A percentile compares a stretch with the other conserved stretches of the same genome.
Evolutionary conservation across 2,888 invertebrate genomes (phyloP).

Genomic region (Panopea generosa): DNA sequence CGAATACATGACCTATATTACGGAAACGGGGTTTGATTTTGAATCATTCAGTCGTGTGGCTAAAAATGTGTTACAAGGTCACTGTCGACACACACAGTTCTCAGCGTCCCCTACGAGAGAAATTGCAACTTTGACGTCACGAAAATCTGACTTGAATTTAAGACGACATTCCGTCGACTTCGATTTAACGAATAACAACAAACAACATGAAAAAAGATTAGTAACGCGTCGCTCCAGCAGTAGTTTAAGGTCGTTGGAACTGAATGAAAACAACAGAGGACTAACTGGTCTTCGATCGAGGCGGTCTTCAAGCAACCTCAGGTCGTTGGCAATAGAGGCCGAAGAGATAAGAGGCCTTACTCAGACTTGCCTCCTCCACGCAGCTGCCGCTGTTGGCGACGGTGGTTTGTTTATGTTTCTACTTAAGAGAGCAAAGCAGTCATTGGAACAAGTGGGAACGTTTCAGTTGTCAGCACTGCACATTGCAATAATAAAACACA

Average conservation of each 20-base stretch:
- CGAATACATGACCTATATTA: constrained; percentile 61
- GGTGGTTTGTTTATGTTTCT: constrained; percentile 37
- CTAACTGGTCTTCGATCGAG: constrained; percentile 14
- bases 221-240: constrained; percentile 36
- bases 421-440: constrained; percentile 35
- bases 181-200: constrained; percentile 16
- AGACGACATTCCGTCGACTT: constrained; percentile 41
- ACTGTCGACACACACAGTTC: constrained; percentile 45
- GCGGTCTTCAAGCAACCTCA: constrained; percentile 34
- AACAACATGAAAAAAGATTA: constrained; percentile 3
- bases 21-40: constrained; percentile 52
- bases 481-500: constrained; percentile 53
- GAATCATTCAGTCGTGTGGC: constrained; percentile 57
- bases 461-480: constrained; percentile 60
- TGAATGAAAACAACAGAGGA: constrained; percentile 31
- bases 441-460: constrained; percentile 46
- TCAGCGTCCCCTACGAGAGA: constrained; percentile 9
- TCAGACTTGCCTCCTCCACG: constrained; percentile 57
- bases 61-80: constrained; percentile 51
- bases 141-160: constrained; percentile 24
- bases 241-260: constrained; percentile 42
- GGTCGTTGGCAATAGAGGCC: constrained; percentile 43
- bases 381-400: constrained; percentile 56
- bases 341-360: constrained; percentile 48
- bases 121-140: neutral